These are phyloP conservation scores for Larimichthys polyactis DNA, from an alignment of 2,113 vertebrate genomes.

Conservation along the genomic window DNA sequence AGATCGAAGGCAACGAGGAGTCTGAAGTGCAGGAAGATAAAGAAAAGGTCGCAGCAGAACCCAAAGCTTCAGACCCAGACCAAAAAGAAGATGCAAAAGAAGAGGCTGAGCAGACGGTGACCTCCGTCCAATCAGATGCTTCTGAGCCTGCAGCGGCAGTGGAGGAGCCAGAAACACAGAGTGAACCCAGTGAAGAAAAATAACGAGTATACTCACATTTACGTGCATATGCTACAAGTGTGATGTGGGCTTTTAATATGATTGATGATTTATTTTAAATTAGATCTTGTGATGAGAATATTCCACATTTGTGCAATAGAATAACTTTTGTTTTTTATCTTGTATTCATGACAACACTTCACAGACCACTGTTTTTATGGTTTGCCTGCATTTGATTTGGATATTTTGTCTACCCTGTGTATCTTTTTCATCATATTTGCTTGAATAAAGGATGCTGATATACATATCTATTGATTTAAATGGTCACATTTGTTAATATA, in stretches of 20 bases:
- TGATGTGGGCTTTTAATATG: conserved; percentile 27
- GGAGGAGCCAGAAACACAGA: conserved; percentile 7
- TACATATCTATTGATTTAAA: neutral
- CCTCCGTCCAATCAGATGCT: conserved; percentile 10
- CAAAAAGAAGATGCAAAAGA: conserved; percentile 14
- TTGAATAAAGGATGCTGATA: conserved; percentile 36
- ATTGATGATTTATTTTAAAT: conserved; percentile 6
- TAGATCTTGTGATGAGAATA: conserved; percentile 14
- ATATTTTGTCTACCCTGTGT: neutral
- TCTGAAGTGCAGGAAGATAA: neutral
- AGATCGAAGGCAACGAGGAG: conserved; percentile 4
- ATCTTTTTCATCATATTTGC: conserved; percentile 5
- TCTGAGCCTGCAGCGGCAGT: conserved; percentile 3
- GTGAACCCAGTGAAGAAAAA: conserved; percentile 7
- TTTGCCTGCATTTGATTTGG: neutral
- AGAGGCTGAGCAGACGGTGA: neutral
- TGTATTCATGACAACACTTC: neutral
- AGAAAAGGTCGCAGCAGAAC: neutral
- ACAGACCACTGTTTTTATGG: neutral
- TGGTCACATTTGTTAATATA: neutral
- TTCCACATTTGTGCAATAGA: neutral
- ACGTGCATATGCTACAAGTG: neutral
- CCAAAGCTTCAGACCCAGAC: conserved; percentile 24
- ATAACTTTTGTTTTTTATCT: neutral
- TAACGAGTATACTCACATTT: neutral